Evolutionary conservation across 2,113 vertebrate species (phyloP).

Genomic region (Melanostigma gelatinosum): DNA sequence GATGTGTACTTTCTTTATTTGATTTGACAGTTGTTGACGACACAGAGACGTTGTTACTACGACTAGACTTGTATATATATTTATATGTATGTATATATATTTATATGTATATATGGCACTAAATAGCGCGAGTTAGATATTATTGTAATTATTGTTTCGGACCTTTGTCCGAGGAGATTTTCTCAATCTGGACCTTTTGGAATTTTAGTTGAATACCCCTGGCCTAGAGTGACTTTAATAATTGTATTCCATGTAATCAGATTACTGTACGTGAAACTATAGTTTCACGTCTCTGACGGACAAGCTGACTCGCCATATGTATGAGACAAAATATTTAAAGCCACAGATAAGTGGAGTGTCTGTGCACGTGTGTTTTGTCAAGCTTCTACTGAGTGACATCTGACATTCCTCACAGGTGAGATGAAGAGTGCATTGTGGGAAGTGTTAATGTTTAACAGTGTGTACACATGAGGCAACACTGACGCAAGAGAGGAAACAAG

Average conservation of each 20-base stretch:
- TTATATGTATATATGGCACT: no score
- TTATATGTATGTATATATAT: no score
- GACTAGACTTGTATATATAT: no score
- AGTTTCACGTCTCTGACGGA: not conserved
- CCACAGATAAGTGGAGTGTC: not conserved
- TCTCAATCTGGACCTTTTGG: no score
- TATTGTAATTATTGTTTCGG: no score
- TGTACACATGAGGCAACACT: constrained; percentile 39
- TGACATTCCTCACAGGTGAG: constrained; percentile 47
- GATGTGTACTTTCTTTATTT: no score
- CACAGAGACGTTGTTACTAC: no score
- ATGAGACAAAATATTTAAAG: constrained; percentile 3
- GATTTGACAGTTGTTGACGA: no score
- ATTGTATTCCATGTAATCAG: not conserved
- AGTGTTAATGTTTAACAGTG: constrained; percentile 69
- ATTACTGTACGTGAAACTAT: constrained; percentile 24
- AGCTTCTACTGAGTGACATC: constrained; percentile 40
- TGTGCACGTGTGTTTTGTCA: not conserved
- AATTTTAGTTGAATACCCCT: no score
- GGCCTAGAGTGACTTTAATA: not conserved
- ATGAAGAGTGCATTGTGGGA: constrained; percentile 50
- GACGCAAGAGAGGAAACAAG: constrained; percentile 4
- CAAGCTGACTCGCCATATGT: not conserved
- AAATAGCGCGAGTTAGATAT: no score
- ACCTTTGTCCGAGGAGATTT: no score